Evolutionary conservation across 2,888 invertebrate species (phyloP), one percentile per base, ranked within the genome.

Genomic region (Rhogogaster chlorosoma): DNA sequence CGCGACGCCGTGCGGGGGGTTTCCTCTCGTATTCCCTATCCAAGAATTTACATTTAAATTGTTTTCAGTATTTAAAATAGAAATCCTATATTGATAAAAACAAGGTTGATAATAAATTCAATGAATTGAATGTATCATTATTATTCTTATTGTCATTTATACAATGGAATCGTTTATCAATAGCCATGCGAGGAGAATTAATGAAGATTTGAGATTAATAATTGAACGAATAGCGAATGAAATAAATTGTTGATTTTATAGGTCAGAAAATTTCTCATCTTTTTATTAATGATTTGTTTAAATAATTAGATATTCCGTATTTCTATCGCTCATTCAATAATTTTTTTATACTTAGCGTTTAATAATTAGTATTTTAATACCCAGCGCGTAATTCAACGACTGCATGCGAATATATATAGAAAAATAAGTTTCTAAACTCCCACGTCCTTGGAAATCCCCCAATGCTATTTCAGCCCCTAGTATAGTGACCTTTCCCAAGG

Each of bases 401-500:
- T 38, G 18, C 9, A 36, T 36, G 15, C 10, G 71, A 38, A 71
- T 29, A 26, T 61, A 53, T 67, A 6, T 38, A 10, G 22, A 36
- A n/a, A 32, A 71, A 10, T n/a, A 15, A 26, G 26, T 73, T 45
- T 12, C n/a, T 9, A 15, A 22, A 32, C 5, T 77, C 29, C 53
- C 29, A 77, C 61, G 78, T 36, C 78, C 78, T 80, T 80, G 38
- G n/a, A 26, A 80, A 61, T 80, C 38, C 61, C 80, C n/a, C 1
- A 61, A 61, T 22, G 57, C 61, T 61, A 61, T 80, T 57, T 61
- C 15, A 38, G 26, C 36, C 32, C 29, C 12, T 22, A 2, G 53
- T 42, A 42, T 73, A 77, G 57, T 61, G 80, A 80, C 80, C 80
- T 80, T 80, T 32, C 80, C 80, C 80, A 80, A 80, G 80, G 80